Evolutionary conservation across 2,888 invertebrate species (phyloP), one percentile per base, ranked within the genome.

Genomic region (Dendrolimus houi): DNA sequence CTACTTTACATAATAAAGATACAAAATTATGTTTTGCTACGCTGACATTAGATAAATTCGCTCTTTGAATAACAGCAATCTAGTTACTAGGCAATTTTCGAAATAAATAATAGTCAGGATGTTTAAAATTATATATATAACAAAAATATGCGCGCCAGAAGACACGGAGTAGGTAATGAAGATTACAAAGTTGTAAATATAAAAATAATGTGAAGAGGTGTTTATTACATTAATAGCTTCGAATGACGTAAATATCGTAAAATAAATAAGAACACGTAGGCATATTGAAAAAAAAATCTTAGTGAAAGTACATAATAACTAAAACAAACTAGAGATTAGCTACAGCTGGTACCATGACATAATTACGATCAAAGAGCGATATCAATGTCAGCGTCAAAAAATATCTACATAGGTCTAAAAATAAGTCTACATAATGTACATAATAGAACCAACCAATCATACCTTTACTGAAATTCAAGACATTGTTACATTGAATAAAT

Each of bases 381-480:
- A 58, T 56, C 56, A 56, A 63, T 57, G 52, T 60, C 63, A 59
- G 60, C 59, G 59, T 62, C 54, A 60, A 64, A 64, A 59, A 52
- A 56, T 41, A 42, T 53, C 71, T 76, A 79, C 69, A 60, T 61
- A 47, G 12, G 12, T 47, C 47, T 47, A 47, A 47, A 47, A 47
- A 47, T 47, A 47, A 75, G 70, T 85, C 73, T 71, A 67, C 77
- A 83, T 77, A 85, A 76, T 74, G 67, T 62, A 69, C 67, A 55
- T 61, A 61, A 71, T 75, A 66, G 77, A 73, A 65, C 73, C 68
- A 67, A 69, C 60, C 65, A 64, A 65, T 78, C 83, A 82, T 85
- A 85, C 84, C 85, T 85, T 82, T 61, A 70, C 68, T 72, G 68
- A 68, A 74, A 70, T 70, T 72, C 77, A 67, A 71, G 73, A 69